Evolutionary conservation across 2,113 vertebrate genomes (phyloP), one percentile per base, ranked within the genome.

Genomic region (Sigmodon hispidus): DNA sequence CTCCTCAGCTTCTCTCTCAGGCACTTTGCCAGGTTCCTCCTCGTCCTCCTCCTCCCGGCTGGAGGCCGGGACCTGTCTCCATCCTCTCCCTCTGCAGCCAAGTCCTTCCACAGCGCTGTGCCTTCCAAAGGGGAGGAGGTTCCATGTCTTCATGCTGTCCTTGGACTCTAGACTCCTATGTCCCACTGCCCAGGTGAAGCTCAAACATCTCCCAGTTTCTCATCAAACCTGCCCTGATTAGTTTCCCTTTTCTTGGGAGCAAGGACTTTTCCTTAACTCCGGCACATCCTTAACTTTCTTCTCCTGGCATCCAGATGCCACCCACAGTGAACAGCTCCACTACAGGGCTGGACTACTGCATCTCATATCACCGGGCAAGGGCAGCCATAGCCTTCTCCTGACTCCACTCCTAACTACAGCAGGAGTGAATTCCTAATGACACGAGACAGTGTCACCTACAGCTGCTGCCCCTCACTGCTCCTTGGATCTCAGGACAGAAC

Each of bases 71-170:
- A 17, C n/a, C 76, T 7, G 0, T 15, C 76, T 59, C n/a, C 0
- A 17, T 10, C 61, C 84, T 59, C 5, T 40, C 65, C 48, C 40
- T 29, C 15, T 61, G 26, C 12, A 73, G 36, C 29, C 16, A 75
- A 59, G 63, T 36, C 80, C 43, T 79, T 48, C 48, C 13, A 1
- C 7, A 45, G 50, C 13, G 17, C 73, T 36, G 40, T 0, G 16
- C 52, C 79, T 29, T 61, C 43, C 6, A 5, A 7, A 0, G 0
- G 11, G 43, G 45, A 9, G 36, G n/a, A n/a, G 26, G 24, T 2
- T 59, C 80, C 40, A 24, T n/a, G 22, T 3, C 36, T 43, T 57
- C 55, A n/a, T 0, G 24, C 45, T 65, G n/a, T 67, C 63, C 57
- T 0, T 17, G 80, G 79, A 69, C 69, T 95, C 87, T 0, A 3